Base-by-base conservation (phyloP, 30 jellyfish, hydroid and myxozoan species). In the Calvadosia cruxmelitensis region DNA sequence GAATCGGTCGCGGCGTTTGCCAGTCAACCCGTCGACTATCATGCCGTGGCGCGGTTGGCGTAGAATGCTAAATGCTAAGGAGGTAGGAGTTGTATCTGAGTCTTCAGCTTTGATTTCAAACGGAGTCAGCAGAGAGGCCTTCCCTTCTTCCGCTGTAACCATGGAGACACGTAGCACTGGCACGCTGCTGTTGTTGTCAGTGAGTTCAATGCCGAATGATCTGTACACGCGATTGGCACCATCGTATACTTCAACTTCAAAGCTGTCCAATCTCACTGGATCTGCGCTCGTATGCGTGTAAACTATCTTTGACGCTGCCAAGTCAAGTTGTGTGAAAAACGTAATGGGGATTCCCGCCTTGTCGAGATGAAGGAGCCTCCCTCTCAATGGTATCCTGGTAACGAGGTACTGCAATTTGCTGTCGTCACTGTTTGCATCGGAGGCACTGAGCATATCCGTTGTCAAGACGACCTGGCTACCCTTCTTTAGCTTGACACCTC, bases 181-280 rank as follows among this genome's bases (percentile, higher is more conserved):
- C 50, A 66, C 74, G 68, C 78, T 91, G 51, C 82, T 91, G 61
- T 82, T 85, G 16, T 78, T 90, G 52, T 83, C 94, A 1, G 80
- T 69, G 62, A 91, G 63, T 26, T 86, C 48, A 32, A 91, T 72
- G 27, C 95, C 81, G 79, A 91, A 91, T n/a, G 99, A 52, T 23
- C 99, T 81, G 64, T 68, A 85, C 36, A 91, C 64, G 51, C 81
- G 71, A 71, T 91, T 91, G 68, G 79, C 73, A 0, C 99, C 99
- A 35, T 91, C 99, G 32, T 93, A 78, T 49, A 91, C 99, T 49
- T 92, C 93, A 51, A 91, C 82, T 70, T 91, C 99, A 33, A 91
- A 91, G 69, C 75, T 82, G 57, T 91, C 99, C 49, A 83, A 34
- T 57, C 82, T 91, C 53, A 78, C 82, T 52, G 78, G 95, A 71